Base-by-base conservation (phyloP, 2,888 invertebrate genomes). In the Tetanocera ferruginea region DNA sequence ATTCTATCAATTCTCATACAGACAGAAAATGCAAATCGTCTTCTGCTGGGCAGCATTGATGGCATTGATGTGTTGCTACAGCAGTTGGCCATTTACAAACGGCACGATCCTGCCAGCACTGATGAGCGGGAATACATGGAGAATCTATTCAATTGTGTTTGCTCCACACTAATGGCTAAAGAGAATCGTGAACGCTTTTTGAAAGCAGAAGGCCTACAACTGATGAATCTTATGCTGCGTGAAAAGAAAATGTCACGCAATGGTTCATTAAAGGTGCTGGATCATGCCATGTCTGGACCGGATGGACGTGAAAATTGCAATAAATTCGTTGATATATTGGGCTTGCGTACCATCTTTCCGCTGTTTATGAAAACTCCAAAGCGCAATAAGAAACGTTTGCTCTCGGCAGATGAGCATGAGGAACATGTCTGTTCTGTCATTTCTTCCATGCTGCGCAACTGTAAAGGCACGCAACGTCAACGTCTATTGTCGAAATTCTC, bases 61-160 rank as follows among this genome's bases (percentile, higher is more conserved):
- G 89, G 89, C n/a, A 98, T 99, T 85, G 99, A 99, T 91, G 95
- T 97, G 51, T 90, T 99, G 66, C 91, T 99, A 11, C 98, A 98
- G 90, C 99, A 98, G 88, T 91, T 98, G 81, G 98, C 98, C 83
- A 95, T 96, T 85, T 98, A 97, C 90, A 98, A 98, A 90, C 92
- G 97, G 19, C 97, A 98, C 87, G 98, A 98, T 91, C 98, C 98
- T 0, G 91, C 92, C 74, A 94, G 94, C 76, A 93, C 94, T 3
- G 99, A 99, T 89, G 99, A 99, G 89, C 95, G 96, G 85, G 99
- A 99, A 90, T 95, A 97, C 86, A 99, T 99, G 99, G 99, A 99
- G 90, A 99, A 99, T 90, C 91, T 99, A 83, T 99, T 99, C 89
- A 96, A 99, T 90, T 94, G 96, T 77, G 91, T 99, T 80, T 99